Evolutionary conservation across 2,797 vertebrate genomes (phyloP), one percentile per base, ranked within the genome.

Genomic region (Sarcoramphus papa): DNA sequence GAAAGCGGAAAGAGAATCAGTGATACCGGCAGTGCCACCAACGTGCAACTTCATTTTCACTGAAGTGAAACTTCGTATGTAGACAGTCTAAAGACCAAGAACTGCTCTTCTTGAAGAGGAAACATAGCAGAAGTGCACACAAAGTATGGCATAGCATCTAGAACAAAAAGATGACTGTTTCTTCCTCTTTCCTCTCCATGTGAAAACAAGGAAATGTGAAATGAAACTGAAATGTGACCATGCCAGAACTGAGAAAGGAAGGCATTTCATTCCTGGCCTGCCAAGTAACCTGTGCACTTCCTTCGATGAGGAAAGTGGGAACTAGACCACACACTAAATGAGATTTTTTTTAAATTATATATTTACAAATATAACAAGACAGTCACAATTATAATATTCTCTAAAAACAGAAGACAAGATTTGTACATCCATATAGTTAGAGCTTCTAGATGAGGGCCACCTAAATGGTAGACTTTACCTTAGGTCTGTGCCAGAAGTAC

Each of bases 11-110:
- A 35, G 47, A 67, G 33, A 80, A 59, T 30, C 27, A 12, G 20
- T 0, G 0, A 70, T 31, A 70, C 10, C 6, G 2, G 31, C 6
- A 67, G 73, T 7, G 51, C 9, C 13, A 2, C 10, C 6, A 1
- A 78, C 68, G 30, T 4, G 1, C 37, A 84, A 73, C 37, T 62
- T 65, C 3, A 31, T 72, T 82, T 76, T 31, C 35, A 37, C 23
- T 15, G 0, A 79, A 33, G 12, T 21, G 27, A 48, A 72, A 73
- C 20, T 72, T 62, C 0, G 0, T 14, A 28, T 3, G 4, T 10
- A 13, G 11, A 48, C 5, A 64, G 37, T 9, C 14, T 60, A 27
- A 68, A 48, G 33, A 73, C 21, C 17, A 62, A 64, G 17, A 41
- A 65, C 47, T 41, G 22, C 45, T 90, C n/a, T 18, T 35, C 63